A percentile compares a stretch with the other conserved stretches of the same genome.
These are phyloP conservation scores for Leptinotarsa peninsularis DNA, from an alignment of 2,888 invertebrate genomes.

Conservation along the genomic window DNA sequence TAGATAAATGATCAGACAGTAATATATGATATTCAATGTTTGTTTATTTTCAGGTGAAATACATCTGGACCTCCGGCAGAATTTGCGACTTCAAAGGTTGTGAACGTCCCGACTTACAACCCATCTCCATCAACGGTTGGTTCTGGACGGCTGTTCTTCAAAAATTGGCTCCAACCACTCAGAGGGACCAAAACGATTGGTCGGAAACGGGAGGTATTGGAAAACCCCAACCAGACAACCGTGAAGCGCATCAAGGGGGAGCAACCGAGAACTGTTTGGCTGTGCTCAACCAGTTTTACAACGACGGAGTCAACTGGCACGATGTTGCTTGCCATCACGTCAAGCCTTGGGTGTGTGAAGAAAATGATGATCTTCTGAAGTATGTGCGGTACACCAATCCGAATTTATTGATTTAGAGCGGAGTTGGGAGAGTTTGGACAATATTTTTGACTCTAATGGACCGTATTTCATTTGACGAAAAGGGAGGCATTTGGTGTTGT, in stretches of 20 bases:
- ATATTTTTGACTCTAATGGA: too few species aligned
- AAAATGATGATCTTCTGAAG: conserved; percentile 86
- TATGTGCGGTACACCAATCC: conserved; percentile 80
- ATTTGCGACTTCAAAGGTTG: conserved; percentile 92
- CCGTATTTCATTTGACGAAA: too few species aligned
- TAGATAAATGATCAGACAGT: neutral
- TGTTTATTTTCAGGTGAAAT: conserved; percentile 74
- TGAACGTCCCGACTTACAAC: conserved; percentile 86
- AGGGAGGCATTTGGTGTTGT: too few species aligned
- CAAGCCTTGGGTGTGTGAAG: conserved; percentile 90
- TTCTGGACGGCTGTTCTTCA: conserved; percentile 92
- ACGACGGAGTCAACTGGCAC: conserved; percentile 92
- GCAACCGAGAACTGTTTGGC: conserved; percentile 89
- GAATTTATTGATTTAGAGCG: conserved; percentile 76
- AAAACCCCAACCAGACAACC: conserved; percentile 88
- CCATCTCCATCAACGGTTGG: conserved; percentile 87
- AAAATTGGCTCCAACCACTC: conserved; percentile 85
- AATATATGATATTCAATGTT: neutral
- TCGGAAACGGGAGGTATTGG: conserved; percentile 88
- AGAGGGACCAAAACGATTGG: conserved; percentile 89
- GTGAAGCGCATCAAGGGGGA: conserved; percentile 81
- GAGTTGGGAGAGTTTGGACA: conserved; percentile 41
- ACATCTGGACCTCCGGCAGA: conserved; percentile 92
- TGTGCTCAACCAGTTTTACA: conserved; percentile 89
- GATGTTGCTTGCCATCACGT: conserved; percentile 91